phyloP scores from a whole-genome alignment of 1,140 invertebrate genomes.

The Pseudobourletiella spinata region DNA sequence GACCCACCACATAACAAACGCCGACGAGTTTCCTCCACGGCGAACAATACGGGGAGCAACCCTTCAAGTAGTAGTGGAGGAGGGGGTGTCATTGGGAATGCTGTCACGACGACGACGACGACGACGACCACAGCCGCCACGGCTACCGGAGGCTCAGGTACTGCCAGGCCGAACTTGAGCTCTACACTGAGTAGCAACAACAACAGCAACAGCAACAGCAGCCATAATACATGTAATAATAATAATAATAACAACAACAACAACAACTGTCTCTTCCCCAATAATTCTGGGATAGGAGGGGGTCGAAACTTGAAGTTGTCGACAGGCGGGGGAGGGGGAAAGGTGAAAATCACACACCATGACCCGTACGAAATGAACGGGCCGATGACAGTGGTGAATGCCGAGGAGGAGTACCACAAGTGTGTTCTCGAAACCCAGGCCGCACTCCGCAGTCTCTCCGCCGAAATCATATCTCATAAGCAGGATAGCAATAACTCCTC shows the following conservation, averaged over 20 bases:
- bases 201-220: neutral
- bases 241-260: neutral
- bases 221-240: neutral
- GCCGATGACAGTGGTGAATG: constrained; percentile 15
- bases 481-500: constrained; percentile 13
- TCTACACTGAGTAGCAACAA: too few relatives aligned
- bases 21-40: constrained; percentile 18
- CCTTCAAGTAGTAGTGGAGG: neutral
- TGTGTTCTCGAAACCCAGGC: constrained; percentile 35
- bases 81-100: neutral
- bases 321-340: neutral
- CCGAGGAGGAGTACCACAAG: constrained; percentile 34
- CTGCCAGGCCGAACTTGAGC: constrained; percentile 2
- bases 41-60: neutral
- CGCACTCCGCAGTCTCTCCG: constrained; percentile 30
- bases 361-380: constrained; percentile 1
- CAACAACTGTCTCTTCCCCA: neutral
- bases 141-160: too few relatives aligned
- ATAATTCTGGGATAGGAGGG: neutral
- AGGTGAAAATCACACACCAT: constrained; percentile 5
- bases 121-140: neutral
- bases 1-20: constrained; percentile 25
- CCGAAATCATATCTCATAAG: constrained; percentile 28
- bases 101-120: neutral
- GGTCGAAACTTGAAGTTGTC: neutral